phyloP scores from a whole-genome alignment of 2,888 invertebrate species.

The Lasioglossum oenotherae region DNA sequence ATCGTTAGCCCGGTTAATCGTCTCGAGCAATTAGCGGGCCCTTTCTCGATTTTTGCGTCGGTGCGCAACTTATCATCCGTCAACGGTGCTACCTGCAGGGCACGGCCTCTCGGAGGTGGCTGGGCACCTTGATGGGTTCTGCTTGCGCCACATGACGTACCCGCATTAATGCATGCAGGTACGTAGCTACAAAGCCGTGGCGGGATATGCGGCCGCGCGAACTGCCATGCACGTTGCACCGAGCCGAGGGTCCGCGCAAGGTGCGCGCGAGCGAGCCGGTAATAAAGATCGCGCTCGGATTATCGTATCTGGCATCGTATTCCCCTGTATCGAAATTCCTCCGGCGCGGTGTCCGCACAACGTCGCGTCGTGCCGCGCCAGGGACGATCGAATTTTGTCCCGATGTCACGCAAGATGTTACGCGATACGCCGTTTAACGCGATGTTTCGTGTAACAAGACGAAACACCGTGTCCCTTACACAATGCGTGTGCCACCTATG shows the following conservation, averaged over 20 bases:
- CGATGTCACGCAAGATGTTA: conserved; percentile 34
- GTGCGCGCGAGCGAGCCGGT: conserved; percentile 32
- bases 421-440: conserved; percentile 31
- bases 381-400: conserved; percentile 49
- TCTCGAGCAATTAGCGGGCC: conserved; percentile 23
- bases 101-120: conserved; percentile 32
- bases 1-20: conserved; percentile 43
- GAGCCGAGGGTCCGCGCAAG: conserved; percentile 24
- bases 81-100: conserved; percentile 57
- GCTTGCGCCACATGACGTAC: conserved; percentile 68
- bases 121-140: conserved; percentile 57
- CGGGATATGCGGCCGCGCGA: conserved; percentile 12
- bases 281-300: conserved; percentile 56
- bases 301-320: conserved; percentile 49
- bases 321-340: conserved; percentile 47
- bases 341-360: conserved; percentile 33
- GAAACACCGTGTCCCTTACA: conserved; percentile 11
- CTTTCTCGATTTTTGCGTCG: conserved; percentile 41
- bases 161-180: conserved; percentile 62
- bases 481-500: conserved; percentile 4
- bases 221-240: not conserved
- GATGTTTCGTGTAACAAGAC: conserved; percentile 12
- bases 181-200: conserved; percentile 42
- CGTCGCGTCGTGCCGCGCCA: not conserved
- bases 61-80: conserved; percentile 56